Base-by-base conservation (phyloP, 2,888 invertebrate species). In the Exocentrus adspersus region DNA sequence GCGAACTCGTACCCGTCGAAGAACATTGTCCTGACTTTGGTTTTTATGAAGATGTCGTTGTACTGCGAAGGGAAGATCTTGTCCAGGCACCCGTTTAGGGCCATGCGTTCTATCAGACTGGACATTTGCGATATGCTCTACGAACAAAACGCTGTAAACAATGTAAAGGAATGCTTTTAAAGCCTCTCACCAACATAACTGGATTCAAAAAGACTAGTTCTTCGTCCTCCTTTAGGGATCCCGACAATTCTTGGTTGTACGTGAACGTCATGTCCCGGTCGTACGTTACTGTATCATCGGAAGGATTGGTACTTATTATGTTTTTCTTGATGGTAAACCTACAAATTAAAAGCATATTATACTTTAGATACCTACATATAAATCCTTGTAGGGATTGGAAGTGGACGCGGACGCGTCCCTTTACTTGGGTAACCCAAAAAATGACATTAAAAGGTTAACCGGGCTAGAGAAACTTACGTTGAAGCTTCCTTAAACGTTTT, bases 211-310 rank as follows among this genome's bases (percentile, higher is more conserved):
- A 82, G 0, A 84, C 85, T 0, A 89, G 65, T 21, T 81, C 80
- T 24, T 88, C 87, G 7, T 84, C 80, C 43, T 86, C 85, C 0
- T 78, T 80, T 0, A 84, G 76, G 0, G 69, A 73, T 0, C 81
- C 82, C 0, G 87, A 86, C 1, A 81, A 82, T 45, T 81, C 78
- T 32, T 78, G 69, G 70, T 88, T 86, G 74, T 87, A 89, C 6
- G 76, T 72, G 72, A 84, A 86, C 0, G 75, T 83, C 64, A 86
- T 85, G 70, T 80, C 83, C 70, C 84, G 73, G 72, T 79, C 83
- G 65, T 86, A 88, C 12, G 83, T 84, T 6, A 88, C 79, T 0
- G 87, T 87, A 62, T 88, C 88, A 10, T 86, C 86, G 1, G 79
- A 77, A 0, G 85, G 84, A 50, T 75, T 53, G 20, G 60, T 64